Base-by-base conservation (phyloP, 2,113 vertebrate species). In the Saguinus imperator region DNA sequence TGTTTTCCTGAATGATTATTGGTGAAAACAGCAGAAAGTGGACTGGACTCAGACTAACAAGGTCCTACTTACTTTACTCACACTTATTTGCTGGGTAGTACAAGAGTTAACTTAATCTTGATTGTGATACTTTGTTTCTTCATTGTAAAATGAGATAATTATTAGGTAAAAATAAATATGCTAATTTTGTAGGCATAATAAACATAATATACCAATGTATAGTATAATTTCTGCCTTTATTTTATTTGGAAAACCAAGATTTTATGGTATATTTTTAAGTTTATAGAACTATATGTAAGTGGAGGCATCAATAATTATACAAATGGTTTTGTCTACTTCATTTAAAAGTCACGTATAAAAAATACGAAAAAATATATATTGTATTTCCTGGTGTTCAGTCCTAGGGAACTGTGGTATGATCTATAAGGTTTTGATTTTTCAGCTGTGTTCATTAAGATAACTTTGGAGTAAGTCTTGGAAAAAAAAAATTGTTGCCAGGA, bases 401-500 rank as follows among this genome's bases (percentile, higher is more conserved):
- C 89, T 83, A 13, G 32, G 77, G 91, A 97, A 92, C 8, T 97
- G 82, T 96, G 94, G 94, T 94, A 94, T 91, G 94, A 97, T 93
- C 92, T 98, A 95, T 92, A 97, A 95, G 93, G 87, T 90, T 96
- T 95, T 94, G 93, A 27, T 97, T 98, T 95, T 94, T 94, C 97
- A 98, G 98, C 97, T 98, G 98, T 97, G 93, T 64, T 98, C 83
- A 98, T 94, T 98, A 96, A 97, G 95, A 97, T 58, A 43, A 43
- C 89, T 94, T 98, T 98, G 97, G 97, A 98, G 29, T 81, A 93
- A 93, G 61, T 87, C 37, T 97, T 97, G 98, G 97, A 50, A 96
- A 98, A 98, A 68, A 97, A 90, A 72, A 57, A 89, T 82, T 93
- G 35, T 91, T 95, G 95, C 97, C 96, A 98, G 96, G 88, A 72